Percentiles rank a stretch among this genome's conserved stretches.
Conservation (phyloP, 2,888 invertebrate genomes). For the Epistrophe grossulariae region DNA sequence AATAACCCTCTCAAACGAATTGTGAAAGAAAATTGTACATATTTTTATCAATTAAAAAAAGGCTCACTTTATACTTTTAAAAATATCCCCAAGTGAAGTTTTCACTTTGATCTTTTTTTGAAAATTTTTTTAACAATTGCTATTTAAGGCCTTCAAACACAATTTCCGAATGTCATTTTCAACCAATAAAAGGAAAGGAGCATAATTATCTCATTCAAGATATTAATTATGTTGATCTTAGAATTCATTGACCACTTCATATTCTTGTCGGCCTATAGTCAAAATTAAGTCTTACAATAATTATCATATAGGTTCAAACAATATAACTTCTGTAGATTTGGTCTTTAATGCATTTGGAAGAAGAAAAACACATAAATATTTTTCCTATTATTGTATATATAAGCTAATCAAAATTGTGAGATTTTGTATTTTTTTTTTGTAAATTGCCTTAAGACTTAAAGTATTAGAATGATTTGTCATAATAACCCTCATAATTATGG, state of each 20-base stretch:
- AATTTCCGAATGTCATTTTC: not conserved
- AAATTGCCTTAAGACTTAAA: constrained; percentile 10
- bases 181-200: not conserved
- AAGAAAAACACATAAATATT: constrained; percentile 23
- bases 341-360: not conserved
- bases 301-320: constrained; percentile 3
- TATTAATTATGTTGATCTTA: not conserved
- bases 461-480: constrained; percentile 42
- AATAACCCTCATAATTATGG: constrained; percentile 35
- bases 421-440: not conserved
- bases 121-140: not conserved
- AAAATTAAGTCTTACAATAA: constrained; percentile 24
- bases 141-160: not conserved
- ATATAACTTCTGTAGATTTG: constrained; percentile 4
- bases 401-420: constrained; percentile 21
- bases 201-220: not conserved
- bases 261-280: not conserved
- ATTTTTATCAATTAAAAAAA: too few relatives aligned
- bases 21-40: too few relatives aligned
- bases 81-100: too few relatives aligned
- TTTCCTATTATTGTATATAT: not conserved
- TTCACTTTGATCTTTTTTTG: too few relatives aligned
- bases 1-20: too few relatives aligned
- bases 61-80: too few relatives aligned
- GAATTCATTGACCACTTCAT: constrained; percentile 4